phyloP scores from a whole-genome alignment of 2,797 vertebrate species.

The Phyllotis vaccarum region DNA sequence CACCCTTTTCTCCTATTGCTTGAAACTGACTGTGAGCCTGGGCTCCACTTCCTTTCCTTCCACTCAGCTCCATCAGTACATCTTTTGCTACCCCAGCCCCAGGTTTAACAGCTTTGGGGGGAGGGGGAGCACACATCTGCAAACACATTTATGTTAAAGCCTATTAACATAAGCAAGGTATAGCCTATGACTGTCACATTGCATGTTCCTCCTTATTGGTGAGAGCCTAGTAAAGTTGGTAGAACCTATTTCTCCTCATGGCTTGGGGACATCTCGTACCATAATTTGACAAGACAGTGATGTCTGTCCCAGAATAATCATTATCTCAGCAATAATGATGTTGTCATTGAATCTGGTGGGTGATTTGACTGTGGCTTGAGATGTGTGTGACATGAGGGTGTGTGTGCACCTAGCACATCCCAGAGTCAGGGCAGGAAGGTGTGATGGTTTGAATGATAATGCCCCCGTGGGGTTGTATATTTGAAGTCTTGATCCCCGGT shows the following conservation, averaged over 20 bases:
- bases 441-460: too few species aligned
- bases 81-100: not conserved
- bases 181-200: rapidly evolving
- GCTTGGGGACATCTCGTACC: rapidly evolving
- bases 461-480: too few species aligned
- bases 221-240: not conserved
- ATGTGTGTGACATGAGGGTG: not conserved
- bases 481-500: not conserved
- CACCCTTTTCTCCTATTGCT: not conserved
- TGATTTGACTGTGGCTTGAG: not conserved
- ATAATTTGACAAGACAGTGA: not conserved
- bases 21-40: not conserved
- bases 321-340: not conserved
- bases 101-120: not conserved
- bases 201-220: not conserved
- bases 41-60: not conserved
- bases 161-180: not conserved
- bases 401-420: not conserved
- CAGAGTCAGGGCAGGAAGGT: not conserved
- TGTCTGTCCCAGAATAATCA: not conserved
- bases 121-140: too few species aligned
- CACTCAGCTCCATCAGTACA: too few species aligned
- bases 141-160: not conserved
- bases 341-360: not conserved
- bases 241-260: rapidly evolving